A percentile compares a stretch with the other conserved stretches of the same genome.
Conservation (phyloP, 1,140 invertebrate species). For the Ridgeia piscesae region DNA sequence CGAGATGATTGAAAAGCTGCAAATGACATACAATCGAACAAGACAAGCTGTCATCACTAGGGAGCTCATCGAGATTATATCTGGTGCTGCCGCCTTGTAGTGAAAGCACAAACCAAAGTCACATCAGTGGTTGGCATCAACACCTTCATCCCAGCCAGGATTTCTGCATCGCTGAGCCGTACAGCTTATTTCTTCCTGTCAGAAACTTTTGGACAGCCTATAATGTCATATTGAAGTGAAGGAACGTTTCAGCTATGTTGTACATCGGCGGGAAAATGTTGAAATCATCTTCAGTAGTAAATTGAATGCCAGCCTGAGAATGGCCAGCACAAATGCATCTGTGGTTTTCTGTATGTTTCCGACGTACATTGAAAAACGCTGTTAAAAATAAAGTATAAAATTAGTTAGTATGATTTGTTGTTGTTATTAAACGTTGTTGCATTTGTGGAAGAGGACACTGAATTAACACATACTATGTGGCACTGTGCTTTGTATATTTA, state of each 20-base stretch:
- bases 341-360: not conserved
- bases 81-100: conserved; percentile 84
- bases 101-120: conserved; percentile 14
- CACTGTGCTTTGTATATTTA: no score
- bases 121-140: not conserved
- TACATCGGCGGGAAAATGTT: not conserved
- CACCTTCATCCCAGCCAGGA: not conserved
- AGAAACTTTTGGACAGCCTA: not conserved
- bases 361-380: not conserved
- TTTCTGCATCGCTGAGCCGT: not conserved
- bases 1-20: conserved; percentile 99
- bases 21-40: conserved; percentile 96
- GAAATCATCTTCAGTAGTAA: not conserved
- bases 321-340: not conserved
- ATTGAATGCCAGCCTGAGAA: not conserved
- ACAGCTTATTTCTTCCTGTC: conserved; percentile 5
- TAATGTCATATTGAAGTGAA: not conserved
- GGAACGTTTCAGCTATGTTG: not conserved
- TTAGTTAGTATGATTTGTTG: not conserved
- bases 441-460: not conserved
- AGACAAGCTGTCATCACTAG: conserved; percentile 98
- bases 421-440: not conserved
- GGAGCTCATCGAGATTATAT: conserved; percentile 99
- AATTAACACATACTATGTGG: no score
- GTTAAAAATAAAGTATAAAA: conserved; percentile 7